Conservation (phyloP, 2,888 invertebrate species). For the Orthosia incerta region DNA sequence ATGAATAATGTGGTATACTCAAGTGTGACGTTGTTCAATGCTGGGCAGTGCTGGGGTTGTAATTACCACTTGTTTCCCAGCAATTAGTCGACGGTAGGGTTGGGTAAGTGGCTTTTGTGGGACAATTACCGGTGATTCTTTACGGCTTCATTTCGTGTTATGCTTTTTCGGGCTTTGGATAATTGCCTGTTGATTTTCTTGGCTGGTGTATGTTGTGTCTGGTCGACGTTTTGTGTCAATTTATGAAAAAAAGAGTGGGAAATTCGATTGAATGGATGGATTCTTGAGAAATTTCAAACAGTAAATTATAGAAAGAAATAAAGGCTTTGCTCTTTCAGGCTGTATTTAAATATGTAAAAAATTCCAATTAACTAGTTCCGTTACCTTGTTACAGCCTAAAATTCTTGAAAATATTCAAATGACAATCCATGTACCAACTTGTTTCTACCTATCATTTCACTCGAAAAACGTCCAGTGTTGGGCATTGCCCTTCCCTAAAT, state of each 20-base stretch:
- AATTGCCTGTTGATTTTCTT: background rate
- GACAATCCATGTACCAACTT: background rate
- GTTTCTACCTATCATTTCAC: too few species aligned
- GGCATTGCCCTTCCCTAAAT: too few species aligned
- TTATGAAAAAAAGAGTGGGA: background rate
- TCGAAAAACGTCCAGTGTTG: too few species aligned
- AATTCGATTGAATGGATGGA: background rate
- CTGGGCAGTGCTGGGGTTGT: conserved; percentile 49
- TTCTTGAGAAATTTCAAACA: background rate
- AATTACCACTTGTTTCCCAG: conserved; percentile 65
- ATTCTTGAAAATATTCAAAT: too few species aligned
- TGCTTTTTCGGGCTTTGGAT: background rate
- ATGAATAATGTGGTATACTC: conserved; percentile 69
- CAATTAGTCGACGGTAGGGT: conserved; percentile 58
- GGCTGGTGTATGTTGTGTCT: background rate
- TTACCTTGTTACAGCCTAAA: too few species aligned
- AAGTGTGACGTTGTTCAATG: conserved; percentile 54
- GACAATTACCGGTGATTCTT: background rate
- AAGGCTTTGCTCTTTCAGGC: background rate
- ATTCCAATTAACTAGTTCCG: too few species aligned
- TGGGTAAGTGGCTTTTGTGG: conserved; percentile 6
- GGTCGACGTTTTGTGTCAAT: background rate
- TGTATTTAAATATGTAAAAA: background rate
- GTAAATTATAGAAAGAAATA: background rate
- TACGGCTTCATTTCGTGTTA: background rate